Percentiles rank a stretch among this genome's conserved stretches.
Conservation (phyloP, 2,113 vertebrate species). For the Mustela lutreola region DNA sequence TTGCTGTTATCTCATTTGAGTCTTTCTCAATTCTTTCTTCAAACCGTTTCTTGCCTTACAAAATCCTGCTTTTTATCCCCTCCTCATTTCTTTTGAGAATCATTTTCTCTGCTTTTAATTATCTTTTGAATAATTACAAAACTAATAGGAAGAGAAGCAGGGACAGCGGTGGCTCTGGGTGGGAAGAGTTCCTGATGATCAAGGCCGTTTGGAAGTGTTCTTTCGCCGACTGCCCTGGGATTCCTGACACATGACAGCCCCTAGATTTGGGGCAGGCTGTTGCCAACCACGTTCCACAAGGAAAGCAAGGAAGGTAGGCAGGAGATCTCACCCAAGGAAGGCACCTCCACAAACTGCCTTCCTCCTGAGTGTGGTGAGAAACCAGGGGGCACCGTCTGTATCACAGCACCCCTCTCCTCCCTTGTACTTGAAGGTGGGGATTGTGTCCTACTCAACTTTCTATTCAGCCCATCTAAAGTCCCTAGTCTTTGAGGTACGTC, state of each 20-base stretch:
- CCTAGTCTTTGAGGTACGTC: neutral
- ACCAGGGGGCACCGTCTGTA: rapidly evolving
- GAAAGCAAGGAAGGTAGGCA: neutral
- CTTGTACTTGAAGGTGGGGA: neutral
- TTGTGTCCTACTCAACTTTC: neutral
- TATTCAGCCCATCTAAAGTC: neutral
- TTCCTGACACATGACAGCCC: too few species aligned
- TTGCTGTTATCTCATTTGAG: conserved; percentile 63
- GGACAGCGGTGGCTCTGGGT: neutral
- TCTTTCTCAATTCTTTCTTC: conserved; percentile 41
- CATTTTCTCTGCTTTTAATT: conserved; percentile 58
- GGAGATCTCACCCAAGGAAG: neutral
- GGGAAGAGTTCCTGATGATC: neutral
- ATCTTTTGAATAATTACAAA: conserved; percentile 45
- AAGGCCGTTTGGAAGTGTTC: neutral
- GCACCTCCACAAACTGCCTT: neutral
- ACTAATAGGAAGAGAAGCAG: neutral
- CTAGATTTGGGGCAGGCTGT: neutral
- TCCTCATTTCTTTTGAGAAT: conserved; percentile 62
- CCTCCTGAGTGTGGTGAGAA: neutral
- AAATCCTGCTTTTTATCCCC: conserved; percentile 21
- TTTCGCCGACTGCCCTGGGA: neutral
- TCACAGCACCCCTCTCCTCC: neutral
- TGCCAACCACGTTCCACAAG: neutral
- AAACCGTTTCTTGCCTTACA: conserved; percentile 45